These are phyloP conservation scores for Forbesichthys agassizii DNA, from an alignment of 2,113 vertebrate genomes.

Conservation along the genomic window DNA sequence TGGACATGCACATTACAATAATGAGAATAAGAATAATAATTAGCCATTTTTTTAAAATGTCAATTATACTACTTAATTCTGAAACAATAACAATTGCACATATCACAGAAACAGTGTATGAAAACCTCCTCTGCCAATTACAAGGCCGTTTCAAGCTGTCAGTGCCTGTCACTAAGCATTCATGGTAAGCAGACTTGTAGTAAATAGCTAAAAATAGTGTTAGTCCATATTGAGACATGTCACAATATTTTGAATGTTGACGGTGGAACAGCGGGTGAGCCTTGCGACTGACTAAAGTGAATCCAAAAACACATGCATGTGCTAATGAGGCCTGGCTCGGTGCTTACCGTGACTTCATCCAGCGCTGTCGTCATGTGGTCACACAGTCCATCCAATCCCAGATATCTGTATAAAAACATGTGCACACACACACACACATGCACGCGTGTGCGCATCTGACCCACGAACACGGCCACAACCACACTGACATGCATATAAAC, in stretches of 20 bases:
- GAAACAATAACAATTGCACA: neutral
- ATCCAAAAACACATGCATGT: conserved; percentile 56
- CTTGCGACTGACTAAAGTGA: conserved; percentile 49
- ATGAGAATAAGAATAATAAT: no score
- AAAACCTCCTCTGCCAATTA: conserved; percentile 27
- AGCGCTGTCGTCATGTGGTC: conserved; percentile 68
- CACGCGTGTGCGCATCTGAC: neutral
- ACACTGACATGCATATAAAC: neutral
- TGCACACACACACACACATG: conserved; percentile 11
- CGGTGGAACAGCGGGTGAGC: conserved; percentile 33
- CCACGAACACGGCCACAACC: neutral
- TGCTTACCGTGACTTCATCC: conserved; percentile 71
- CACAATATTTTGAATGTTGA: conserved; percentile 47
- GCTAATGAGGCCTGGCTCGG: conserved; percentile 66
- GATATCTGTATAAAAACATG: conserved; percentile 56
- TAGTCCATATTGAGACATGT: conserved; percentile 38
- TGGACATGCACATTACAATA: no score
- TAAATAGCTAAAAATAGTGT: conserved; percentile 14
- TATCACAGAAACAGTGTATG: neutral
- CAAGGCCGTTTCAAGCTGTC: conserved; percentile 32
- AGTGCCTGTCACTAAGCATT: conserved; percentile 42
- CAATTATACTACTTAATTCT: no score
- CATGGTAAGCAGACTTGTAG: conserved; percentile 15
- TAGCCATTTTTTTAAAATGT: no score
- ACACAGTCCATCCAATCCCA: conserved; percentile 43